Evolutionary conservation across 2,113 vertebrate genomes (phyloP).

Genomic region (Pelobates fuscus): DNA sequence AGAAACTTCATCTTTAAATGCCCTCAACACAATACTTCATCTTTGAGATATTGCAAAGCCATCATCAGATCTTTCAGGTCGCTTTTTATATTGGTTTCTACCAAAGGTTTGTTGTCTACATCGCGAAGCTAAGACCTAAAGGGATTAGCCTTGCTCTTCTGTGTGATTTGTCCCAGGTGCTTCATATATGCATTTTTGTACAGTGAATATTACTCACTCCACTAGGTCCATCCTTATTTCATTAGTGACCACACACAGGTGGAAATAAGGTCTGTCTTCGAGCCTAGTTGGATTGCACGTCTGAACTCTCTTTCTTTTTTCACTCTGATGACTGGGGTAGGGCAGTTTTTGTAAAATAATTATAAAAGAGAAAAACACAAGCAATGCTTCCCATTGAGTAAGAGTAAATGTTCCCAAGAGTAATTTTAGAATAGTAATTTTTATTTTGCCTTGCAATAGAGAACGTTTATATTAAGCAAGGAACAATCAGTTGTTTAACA

Average conservation of each 20-base stretch:
- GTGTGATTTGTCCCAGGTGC: slow-evolving; percentile 29
- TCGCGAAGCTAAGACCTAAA: slow-evolving; percentile 42
- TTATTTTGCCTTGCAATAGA: no score
- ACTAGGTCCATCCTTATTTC: slow-evolving; percentile 54
- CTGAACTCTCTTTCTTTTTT: slow-evolving; percentile 42
- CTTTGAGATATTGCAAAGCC: slow-evolving; percentile 18
- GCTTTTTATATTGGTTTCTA: background rate
- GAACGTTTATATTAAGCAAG: no score
- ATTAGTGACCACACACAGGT: slow-evolving; percentile 49
- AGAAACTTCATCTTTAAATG: slow-evolving; percentile 22
- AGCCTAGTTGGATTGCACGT: slow-evolving; percentile 52
- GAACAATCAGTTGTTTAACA: no score
- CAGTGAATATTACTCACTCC: slow-evolving; percentile 52
- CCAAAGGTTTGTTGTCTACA: slow-evolving; percentile 28
- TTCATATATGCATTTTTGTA: slow-evolving; percentile 54
- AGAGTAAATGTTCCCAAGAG: no score
- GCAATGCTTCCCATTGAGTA: no score
- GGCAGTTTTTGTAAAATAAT: slow-evolving; percentile 59
- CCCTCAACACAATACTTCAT: slow-evolving; percentile 34
- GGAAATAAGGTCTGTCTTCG: slow-evolving; percentile 15
- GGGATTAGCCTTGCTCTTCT: slow-evolving; percentile 50
- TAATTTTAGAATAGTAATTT: no score
- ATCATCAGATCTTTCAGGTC: background rate
- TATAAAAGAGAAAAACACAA: slow-evolving; percentile 65
- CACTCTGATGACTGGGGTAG: slow-evolving; percentile 60